Percentiles rank a stretch among this genome's conserved stretches.
Evolutionary conservation across 92 coral and sea anemone species (phyloP).

Genomic region (Galaxea fascicularis): DNA sequence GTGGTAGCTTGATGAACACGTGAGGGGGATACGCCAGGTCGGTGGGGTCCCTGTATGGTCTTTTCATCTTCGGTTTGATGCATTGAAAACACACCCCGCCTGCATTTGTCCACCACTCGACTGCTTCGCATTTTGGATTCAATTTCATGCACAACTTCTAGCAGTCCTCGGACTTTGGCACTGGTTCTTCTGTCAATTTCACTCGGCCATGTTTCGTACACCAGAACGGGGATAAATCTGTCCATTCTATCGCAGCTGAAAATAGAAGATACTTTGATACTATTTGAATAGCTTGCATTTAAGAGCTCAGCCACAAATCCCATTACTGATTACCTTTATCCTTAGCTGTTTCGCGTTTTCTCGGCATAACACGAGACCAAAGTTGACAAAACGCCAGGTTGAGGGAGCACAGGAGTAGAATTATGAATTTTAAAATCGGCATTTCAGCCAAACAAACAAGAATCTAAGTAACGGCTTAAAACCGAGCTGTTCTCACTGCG

Average conservation of each 20-base stretch:
- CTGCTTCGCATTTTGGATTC: slow-evolving; percentile 9
- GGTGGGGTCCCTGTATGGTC: background rate
- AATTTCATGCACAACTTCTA: background rate
- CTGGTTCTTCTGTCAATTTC: background rate
- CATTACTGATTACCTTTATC: too few species aligned
- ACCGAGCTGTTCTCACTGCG: too few species aligned
- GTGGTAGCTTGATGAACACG: background rate
- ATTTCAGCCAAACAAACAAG: too few species aligned
- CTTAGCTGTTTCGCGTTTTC: too few species aligned
- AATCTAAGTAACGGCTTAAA: too few species aligned
- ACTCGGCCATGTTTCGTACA: background rate
- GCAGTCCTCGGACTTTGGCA: background rate
- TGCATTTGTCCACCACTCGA: slow-evolving; percentile 7
- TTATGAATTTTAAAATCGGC: too few species aligned
- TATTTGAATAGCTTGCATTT: too few species aligned
- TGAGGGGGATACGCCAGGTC: slow-evolving; percentile 20
- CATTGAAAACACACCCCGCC: slow-evolving; percentile 18
- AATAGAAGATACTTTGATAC: too few species aligned
- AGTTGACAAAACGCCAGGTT: too few species aligned
- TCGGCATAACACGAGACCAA: too few species aligned
- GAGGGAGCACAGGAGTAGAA: too few species aligned
- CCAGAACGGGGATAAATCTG: slow-evolving; percentile 1
- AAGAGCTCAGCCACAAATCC: too few species aligned
- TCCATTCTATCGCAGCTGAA: background rate
- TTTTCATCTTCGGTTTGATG: background rate